Evolutionary conservation across 2,797 vertebrate species (phyloP), one percentile per base, ranked within the genome.

Genomic region (Sparidentex hasta): DNA sequence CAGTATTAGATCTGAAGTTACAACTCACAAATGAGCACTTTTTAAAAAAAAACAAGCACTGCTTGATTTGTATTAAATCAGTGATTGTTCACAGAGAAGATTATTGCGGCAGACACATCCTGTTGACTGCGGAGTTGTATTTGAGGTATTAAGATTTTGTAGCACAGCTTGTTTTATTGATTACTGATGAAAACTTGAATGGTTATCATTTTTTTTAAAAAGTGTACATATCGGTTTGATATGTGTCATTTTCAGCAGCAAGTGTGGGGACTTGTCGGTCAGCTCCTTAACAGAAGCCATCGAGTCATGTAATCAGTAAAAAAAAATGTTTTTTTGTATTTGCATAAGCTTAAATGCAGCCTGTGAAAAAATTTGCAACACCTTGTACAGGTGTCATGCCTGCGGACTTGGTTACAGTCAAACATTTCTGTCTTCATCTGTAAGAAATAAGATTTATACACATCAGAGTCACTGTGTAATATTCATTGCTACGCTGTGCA

Each of bases 11-110:
- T 14, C 17, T 29, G 9, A 82, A 54, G 57, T 55, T 71, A 79
- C 38, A 17, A 54, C 70, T 83, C 70, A 78, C 55, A 50, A 48
- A 59, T 6, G 17, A 58, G 74, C 74, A 86, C 83, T 80, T 89
- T 82, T 62, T 7, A 64, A 11, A 66, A 11, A 66, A 62, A 2
- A 78, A 59, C 23, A 71, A 70, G 77, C 76, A 78, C 61, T 73
- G 44, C 81, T 85, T 67, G 12, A 64, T 51, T 79, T 78, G 69
- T 74, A 43, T 69, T 23, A 67, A 74, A 69, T 58, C n/a, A 6
- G 2, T 27, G 1, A 23, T 41, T 72, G 77, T 75, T 71, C 57
- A 61, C 55, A 59, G 65, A 38, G 2, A 71, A 0, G 43, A 67
- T 56, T 55, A 56, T 74, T 61, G 23, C 56, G 66, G 44, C 65